Evolutionary conservation across 2,888 invertebrate species (phyloP).

Genomic region (Xestia c-nigrum): DNA sequence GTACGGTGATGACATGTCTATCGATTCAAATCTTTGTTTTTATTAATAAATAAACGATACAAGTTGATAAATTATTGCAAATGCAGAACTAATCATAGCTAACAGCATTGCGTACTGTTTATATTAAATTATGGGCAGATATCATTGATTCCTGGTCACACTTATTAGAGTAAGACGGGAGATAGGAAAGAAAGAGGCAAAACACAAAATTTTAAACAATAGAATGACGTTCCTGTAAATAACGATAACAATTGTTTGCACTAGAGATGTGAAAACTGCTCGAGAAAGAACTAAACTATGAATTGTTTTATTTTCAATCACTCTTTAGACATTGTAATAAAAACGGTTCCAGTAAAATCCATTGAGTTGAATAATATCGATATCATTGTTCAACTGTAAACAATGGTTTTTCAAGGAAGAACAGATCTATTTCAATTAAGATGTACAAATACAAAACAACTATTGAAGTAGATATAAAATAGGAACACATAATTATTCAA

Average conservation of each 20-base stretch:
- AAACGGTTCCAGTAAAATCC: neutral
- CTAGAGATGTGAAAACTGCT: neutral
- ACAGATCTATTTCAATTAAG: neutral
- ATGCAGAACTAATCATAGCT: slow-evolving; percentile 57
- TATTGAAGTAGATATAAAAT: neutral
- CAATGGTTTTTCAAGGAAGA: neutral
- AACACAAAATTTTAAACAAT: neutral
- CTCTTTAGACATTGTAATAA: neutral
- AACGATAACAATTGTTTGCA: neutral
- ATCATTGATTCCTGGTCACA: slow-evolving; percentile 44
- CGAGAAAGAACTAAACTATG: neutral
- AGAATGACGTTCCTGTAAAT: neutral
- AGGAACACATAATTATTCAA: neutral
- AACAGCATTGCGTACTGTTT: slow-evolving; percentile 58
- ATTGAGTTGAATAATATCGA: neutral
- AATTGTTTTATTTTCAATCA: neutral
- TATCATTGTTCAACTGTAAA: neutral
- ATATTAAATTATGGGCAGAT: slow-evolving; percentile 42
- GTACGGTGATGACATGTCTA: neutral
- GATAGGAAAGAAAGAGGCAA: neutral
- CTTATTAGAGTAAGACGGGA: neutral
- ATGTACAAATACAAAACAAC: neutral
- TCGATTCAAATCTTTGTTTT: neutral
- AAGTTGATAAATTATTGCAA: slow-evolving; percentile 53
- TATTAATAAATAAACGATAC: slow-evolving; percentile 49